Evolutionary conservation across 2,797 vertebrate genomes (phyloP).

Genomic region (Carapus acus): DNA sequence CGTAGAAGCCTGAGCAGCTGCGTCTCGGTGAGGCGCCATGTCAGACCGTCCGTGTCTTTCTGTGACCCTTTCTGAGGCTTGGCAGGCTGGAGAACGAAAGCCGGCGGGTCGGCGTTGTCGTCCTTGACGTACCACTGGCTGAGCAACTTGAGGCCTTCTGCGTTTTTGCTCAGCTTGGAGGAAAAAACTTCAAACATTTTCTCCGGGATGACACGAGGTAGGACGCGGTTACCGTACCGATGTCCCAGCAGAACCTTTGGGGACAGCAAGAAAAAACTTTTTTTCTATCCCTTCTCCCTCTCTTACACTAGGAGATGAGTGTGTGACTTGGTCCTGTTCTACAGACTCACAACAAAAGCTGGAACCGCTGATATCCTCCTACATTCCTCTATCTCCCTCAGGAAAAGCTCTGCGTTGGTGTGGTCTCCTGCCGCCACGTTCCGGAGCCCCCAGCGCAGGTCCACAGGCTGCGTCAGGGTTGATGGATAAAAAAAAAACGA

Average conservation of each 20-base stretch:
- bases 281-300: too few relatives aligned
- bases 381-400: slow-evolving; percentile 75
- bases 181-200: slow-evolving; percentile 72
- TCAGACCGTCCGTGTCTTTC: slow-evolving; percentile 35
- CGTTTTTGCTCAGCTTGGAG: slow-evolving; percentile 63
- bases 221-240: slow-evolving; percentile 68
- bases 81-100: slow-evolving; percentile 75
- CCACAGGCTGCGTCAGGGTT: slow-evolving; percentile 48
- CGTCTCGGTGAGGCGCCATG: slow-evolving; percentile 60
- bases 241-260: slow-evolving; percentile 75
- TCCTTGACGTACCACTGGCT: slow-evolving; percentile 71
- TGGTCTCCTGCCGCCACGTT: slow-evolving; percentile 56
- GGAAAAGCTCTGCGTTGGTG: slow-evolving; percentile 65
- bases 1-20: slow-evolving; percentile 63
- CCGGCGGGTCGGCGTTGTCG: slow-evolving; percentile 69
- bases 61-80: slow-evolving; percentile 48
- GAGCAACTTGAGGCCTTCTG: slow-evolving; percentile 62
- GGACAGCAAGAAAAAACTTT: slow-evolving; percentile 8
- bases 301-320: too few relatives aligned
- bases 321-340: background rate
- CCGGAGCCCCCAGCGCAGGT: slow-evolving; percentile 69
- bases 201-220: slow-evolving; percentile 67
- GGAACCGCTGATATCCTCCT: slow-evolving; percentile 70
- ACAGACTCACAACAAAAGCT: slow-evolving; percentile 71
- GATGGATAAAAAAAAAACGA: background rate